A percentile compares a stretch with the other conserved stretches of the same genome.
phyloP scores from a whole-genome alignment of 2,888 invertebrate genomes.

The Tetramorium bicarinatum region DNA sequence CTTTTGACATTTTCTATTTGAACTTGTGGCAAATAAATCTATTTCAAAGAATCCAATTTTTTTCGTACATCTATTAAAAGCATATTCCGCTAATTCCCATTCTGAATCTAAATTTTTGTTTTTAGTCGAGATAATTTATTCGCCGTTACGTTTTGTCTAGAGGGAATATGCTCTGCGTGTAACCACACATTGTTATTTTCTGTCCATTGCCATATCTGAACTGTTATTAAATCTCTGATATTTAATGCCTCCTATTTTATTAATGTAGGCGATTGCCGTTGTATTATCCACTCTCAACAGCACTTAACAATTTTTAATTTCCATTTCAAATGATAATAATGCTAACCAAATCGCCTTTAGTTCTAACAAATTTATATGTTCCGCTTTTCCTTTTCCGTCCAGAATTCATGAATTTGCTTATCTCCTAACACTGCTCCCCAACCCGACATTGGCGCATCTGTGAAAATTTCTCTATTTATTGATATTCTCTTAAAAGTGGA shows the following conservation, averaged over 20 bases:
- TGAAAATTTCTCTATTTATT: background rate
- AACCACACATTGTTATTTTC: conserved; percentile 15
- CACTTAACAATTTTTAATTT: conserved; percentile 56
- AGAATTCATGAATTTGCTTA: conserved; percentile 15
- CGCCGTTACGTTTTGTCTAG: background rate
- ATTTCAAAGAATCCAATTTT: conserved; percentile 2
- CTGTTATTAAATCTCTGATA: conserved; percentile 56
- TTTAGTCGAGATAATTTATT: conserved; percentile 14
- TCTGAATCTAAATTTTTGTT: conserved; percentile 1
- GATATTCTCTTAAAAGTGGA: background rate
- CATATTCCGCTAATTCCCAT: conserved; percentile 17
- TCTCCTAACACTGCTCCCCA: background rate
- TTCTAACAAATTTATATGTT: conserved; percentile 22
- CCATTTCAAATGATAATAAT: conserved; percentile 24
- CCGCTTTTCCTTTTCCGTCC: background rate
- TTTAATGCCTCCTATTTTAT: conserved; percentile 44
- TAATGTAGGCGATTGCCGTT: conserved; percentile 41
- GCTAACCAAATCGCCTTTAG: conserved; percentile 9
- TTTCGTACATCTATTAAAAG: conserved; percentile 7
- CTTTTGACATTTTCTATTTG: conserved; percentile 33
- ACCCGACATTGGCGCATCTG: conserved; percentile 16
- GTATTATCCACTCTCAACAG: conserved; percentile 64
- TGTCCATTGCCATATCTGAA: conserved; percentile 53
- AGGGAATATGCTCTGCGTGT: background rate
- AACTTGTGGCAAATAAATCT: conserved; percentile 27